Conservation (phyloP, 2,797 vertebrate genomes). For the Alfaro cultratus region DNA sequence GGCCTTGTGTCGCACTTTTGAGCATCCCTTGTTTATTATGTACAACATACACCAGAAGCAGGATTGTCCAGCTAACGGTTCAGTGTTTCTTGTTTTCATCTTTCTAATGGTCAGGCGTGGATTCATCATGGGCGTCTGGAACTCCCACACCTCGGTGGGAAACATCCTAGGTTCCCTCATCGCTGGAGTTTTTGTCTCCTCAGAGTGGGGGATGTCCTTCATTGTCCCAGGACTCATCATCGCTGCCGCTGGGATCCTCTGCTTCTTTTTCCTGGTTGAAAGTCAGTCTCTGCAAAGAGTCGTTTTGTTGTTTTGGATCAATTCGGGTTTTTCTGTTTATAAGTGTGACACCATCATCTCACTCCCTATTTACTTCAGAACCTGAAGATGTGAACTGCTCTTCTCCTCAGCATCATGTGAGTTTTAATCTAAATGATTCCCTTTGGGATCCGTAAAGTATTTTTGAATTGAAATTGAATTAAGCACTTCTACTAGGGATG, state of each 20-base stretch:
- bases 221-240: constrained; percentile 92
- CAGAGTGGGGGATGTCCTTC: constrained; percentile 92
- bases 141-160: constrained; percentile 96
- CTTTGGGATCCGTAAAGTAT: too few relatives aligned
- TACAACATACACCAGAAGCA: background rate
- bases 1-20: too few relatives aligned
- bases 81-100: constrained; percentile 21
- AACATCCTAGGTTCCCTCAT: constrained; percentile 97
- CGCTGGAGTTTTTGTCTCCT: constrained; percentile 89
- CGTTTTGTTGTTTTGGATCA: background rate
- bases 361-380: constrained; percentile 74
- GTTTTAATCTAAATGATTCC: constrained; percentile 45
- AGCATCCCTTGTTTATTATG: too few relatives aligned
- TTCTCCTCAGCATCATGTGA: constrained; percentile 87
- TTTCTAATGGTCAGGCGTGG: constrained; percentile 84
- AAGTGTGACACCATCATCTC: background rate
- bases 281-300: constrained; percentile 80
- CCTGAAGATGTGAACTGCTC: constrained; percentile 93
- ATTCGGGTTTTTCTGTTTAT: background rate
- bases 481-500: too few relatives aligned
- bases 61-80: background rate
- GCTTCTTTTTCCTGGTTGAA: constrained; percentile 96
- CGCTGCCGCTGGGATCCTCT: constrained; percentile 82
- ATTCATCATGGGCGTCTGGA: constrained; percentile 99
- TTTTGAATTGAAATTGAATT: too few relatives aligned